Conservation (phyloP, 2,888 invertebrate species). For the Eristalinus sepulchralis region DNA sequence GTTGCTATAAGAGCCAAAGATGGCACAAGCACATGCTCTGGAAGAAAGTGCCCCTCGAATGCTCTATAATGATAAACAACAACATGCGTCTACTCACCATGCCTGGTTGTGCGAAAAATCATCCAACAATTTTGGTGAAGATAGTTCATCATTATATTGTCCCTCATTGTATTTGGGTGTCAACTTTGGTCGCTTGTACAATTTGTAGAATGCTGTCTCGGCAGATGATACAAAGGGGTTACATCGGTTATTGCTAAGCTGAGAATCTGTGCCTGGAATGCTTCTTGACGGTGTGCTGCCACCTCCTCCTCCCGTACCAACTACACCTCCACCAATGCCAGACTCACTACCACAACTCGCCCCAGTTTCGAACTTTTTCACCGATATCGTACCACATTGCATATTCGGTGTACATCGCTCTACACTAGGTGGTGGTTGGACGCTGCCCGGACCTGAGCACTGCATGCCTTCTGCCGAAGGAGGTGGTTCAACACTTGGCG, state of each 20-base stretch:
- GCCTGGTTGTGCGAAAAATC: constrained; percentile 92
- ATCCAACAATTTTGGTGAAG: constrained; percentile 89
- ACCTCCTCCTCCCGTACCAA: constrained; percentile 29
- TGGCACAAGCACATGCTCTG: constrained; percentile 68
- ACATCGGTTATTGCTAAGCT: constrained; percentile 55
- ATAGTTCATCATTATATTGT: constrained; percentile 90
- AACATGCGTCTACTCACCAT: constrained; percentile 84
- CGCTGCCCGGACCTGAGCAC: constrained; percentile 74
- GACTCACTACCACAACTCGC: constrained; percentile 21
- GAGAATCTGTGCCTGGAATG: constrained; percentile 64
- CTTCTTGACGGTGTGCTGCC: constrained; percentile 50
- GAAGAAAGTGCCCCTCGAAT: constrained; percentile 71
- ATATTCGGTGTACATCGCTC: constrained; percentile 74
- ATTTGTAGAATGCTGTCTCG: constrained; percentile 77
- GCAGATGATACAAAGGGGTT: constrained; percentile 70
- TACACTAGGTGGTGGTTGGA: constrained; percentile 75
- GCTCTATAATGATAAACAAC: constrained; percentile 55
- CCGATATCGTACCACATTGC: constrained; percentile 77
- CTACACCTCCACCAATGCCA: constrained; percentile 10
- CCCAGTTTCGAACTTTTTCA: constrained; percentile 76
- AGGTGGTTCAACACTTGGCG: constrained; percentile 80
- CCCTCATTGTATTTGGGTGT: constrained; percentile 90
- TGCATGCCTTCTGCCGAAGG: constrained; percentile 76
- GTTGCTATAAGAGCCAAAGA: constrained; percentile 73
- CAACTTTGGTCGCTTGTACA: constrained; percentile 89